Evolutionary conservation across 2,797 vertebrate genomes (phyloP).

Genomic region (Phataginus tricuspis): DNA sequence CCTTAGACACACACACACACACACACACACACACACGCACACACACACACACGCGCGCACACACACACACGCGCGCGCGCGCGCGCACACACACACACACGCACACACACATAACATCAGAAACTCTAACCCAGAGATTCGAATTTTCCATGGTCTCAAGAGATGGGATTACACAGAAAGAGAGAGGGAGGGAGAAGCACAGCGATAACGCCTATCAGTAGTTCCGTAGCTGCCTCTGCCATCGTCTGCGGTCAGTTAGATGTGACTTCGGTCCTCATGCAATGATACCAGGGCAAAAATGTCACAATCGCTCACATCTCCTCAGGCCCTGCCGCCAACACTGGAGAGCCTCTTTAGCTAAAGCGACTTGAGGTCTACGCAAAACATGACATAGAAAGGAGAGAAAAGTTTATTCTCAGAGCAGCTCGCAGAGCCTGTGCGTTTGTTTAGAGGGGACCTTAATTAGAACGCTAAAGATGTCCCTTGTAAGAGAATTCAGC

Average conservation of each 20-base stretch:
- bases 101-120: not conserved
- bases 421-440: not conserved
- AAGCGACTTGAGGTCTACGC: not conserved
- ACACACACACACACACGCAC: not conserved
- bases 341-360: not conserved
- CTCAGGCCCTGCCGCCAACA: not conserved
- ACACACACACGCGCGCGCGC: too few species aligned
- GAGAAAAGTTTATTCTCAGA: not conserved
- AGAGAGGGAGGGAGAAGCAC: not conserved
- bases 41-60: not conserved
- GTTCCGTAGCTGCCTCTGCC: not conserved
- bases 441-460: not conserved
- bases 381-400: not conserved
- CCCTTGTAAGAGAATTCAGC: not conserved
- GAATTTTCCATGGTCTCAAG: constrained; percentile 1
- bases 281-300: not conserved
- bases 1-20: not conserved
- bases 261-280: not conserved
- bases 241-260: not conserved
- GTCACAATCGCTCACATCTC: not conserved
- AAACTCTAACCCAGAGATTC: constrained; percentile 18
- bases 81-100: rapidly evolving
- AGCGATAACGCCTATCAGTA: constrained; percentile 10
- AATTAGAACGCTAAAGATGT: not conserved
- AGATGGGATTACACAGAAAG: not conserved